These are phyloP conservation scores for Lutjanus campechanus DNA, from an alignment of 2,797 vertebrate species.

Conservation along the genomic window DNA sequence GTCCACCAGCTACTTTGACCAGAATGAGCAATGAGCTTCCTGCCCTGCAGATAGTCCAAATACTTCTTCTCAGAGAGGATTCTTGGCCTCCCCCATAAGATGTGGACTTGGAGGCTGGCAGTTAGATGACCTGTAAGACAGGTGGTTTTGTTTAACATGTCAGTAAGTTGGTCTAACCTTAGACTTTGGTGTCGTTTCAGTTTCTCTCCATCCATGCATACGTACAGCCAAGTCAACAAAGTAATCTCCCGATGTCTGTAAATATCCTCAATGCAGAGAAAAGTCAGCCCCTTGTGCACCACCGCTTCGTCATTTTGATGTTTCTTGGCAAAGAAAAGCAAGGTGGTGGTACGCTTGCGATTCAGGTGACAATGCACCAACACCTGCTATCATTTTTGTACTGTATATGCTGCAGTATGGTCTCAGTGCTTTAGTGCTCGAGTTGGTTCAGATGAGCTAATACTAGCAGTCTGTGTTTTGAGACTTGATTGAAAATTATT, in stretches of 20 bases:
- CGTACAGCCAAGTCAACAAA: conserved; percentile 4
- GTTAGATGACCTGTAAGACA: conserved; percentile 68
- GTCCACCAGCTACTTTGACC: conserved; percentile 35
- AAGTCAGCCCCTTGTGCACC: conserved; percentile 13
- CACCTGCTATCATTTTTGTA: conserved; percentile 30
- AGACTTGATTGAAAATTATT: conserved; percentile 16
- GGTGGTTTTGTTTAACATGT: conserved; percentile 54
- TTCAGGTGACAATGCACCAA: conserved; percentile 6
- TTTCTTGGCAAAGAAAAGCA: conserved; percentile 3
- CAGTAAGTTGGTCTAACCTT: conserved; percentile 36
- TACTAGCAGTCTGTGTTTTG: neutral
- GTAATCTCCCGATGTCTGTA: conserved; percentile 18
- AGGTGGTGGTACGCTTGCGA: conserved; percentile 1
- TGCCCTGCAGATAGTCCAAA: conserved; percentile 55
- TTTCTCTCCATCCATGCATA: conserved; percentile 19
- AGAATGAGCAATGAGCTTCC: conserved; percentile 53
- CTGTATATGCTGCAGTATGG: conserved; percentile 18
- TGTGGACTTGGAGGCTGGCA: conserved; percentile 56
- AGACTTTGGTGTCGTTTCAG: conserved; percentile 27
- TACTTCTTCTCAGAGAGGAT: conserved; percentile 64
- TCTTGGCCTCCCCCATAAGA: conserved; percentile 47
- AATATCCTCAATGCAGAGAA: conserved; percentile 5
- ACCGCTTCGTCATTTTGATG: conserved; percentile 1
- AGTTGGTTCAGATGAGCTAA: conserved; percentile 22
- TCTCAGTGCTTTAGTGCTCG: conserved; percentile 34